phyloP scores from a whole-genome alignment of 2,888 invertebrate genomes.

The Drosophila recens region DNA sequence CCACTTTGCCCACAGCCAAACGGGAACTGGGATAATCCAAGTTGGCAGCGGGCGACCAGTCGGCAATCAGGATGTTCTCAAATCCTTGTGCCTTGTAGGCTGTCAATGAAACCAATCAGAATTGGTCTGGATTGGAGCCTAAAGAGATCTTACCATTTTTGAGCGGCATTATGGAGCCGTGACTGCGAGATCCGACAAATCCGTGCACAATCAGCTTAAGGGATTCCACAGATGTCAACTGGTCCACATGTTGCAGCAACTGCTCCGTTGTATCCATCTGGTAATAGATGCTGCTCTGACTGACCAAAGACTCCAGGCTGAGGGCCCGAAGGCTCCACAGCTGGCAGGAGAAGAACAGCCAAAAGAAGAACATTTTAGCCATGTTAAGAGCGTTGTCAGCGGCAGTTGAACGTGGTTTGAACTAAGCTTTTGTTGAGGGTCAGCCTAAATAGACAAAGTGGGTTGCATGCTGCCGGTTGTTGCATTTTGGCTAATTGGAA shows the following conservation, averaged over 20 bases:
- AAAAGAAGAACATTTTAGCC: conserved; percentile 40
- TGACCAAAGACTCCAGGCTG: conserved; percentile 37
- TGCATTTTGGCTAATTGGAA: conserved; percentile 51
- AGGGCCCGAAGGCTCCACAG: conserved; percentile 46
- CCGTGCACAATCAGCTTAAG: conserved; percentile 84
- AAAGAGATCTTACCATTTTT: conserved; percentile 66
- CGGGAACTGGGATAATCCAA: conserved; percentile 81
- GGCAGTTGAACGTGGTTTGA: conserved; percentile 13
- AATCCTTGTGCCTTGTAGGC: conserved; percentile 82
- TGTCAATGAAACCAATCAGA: neutral
- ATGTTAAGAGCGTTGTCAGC: conserved; percentile 31
- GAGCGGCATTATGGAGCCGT: conserved; percentile 78
- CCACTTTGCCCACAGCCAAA: conserved; percentile 70
- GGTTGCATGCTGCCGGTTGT: conserved; percentile 30
- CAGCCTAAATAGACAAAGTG: conserved; percentile 22
- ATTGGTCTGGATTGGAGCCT: no score
- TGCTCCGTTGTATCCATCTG: conserved; percentile 51
- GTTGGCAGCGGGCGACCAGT: conserved; percentile 82
- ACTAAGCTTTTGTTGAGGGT: neutral
- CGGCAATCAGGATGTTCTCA: conserved; percentile 81
- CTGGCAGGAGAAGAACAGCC: conserved; percentile 48
- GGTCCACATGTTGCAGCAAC: conserved; percentile 53
- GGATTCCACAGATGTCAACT: conserved; percentile 45
- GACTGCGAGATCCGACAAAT: conserved; percentile 78
- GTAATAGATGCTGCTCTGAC: conserved; percentile 50